phyloP scores from a whole-genome alignment of 2,888 invertebrate species.

The Teleogryllus oceanicus region DNA sequence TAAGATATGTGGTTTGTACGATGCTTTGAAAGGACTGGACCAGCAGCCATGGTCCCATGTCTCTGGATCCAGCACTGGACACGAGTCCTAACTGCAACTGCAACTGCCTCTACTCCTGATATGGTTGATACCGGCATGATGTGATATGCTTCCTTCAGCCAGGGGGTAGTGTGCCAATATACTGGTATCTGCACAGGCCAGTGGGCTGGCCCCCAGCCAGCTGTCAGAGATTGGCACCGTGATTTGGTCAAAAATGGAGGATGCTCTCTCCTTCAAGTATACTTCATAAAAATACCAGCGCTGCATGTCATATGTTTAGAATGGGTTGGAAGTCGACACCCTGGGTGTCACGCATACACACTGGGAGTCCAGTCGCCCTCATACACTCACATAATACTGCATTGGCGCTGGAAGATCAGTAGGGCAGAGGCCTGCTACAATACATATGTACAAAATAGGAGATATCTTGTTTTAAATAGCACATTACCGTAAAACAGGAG shows the following conservation, averaged over 20 bases:
- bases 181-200: neutral
- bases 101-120: neutral
- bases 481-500: neutral
- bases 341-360: neutral
- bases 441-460: conserved; percentile 18
- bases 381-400: conserved; percentile 18
- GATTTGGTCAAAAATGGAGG: neutral
- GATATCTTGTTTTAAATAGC: conserved; percentile 9
- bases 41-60: neutral
- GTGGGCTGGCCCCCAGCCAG: neutral
- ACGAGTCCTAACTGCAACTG: neutral
- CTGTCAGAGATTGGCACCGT: neutral
- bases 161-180: neutral
- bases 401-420: conserved; percentile 18
- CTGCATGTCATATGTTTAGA: conserved; percentile 18
- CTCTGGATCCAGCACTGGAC: neutral
- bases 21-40: neutral
- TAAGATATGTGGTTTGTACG: conserved; percentile 12
- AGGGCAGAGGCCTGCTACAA: conserved; percentile 9
- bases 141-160: conserved; percentile 10
- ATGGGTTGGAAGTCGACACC: conserved; percentile 3
- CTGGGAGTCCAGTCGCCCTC: neutral
- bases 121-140: neutral
- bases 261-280: neutral
- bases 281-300: neutral